Percentiles rank a stretch among this genome's conserved stretches.
Conservation (phyloP, 2,113 vertebrate genomes). For the Lagopus muta region DNA sequence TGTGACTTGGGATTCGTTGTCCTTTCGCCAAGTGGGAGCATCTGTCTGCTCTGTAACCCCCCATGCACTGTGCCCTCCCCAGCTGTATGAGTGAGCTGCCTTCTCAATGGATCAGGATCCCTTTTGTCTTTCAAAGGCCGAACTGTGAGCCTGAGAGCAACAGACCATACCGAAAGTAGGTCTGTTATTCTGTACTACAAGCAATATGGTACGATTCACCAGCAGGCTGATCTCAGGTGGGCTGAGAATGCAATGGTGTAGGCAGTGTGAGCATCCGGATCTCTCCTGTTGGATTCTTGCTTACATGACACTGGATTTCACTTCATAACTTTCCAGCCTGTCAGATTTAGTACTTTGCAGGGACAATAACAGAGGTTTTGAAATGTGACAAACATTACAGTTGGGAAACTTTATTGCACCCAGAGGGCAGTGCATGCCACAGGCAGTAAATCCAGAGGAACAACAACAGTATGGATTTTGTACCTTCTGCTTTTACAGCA, state of each 20-base stretch:
- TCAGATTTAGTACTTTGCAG: neutral
- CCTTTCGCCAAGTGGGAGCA: neutral
- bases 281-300: neutral
- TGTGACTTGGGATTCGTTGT: neutral
- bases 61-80: rapidly evolving
- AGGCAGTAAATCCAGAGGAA: slow-evolving; percentile 26
- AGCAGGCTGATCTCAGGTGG: neutral
- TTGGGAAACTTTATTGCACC: neutral
- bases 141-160: neutral
- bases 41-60: neutral
- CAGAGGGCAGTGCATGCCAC: slow-evolving; percentile 3
- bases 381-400: slow-evolving; percentile 25
- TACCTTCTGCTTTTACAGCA: slow-evolving; percentile 16
- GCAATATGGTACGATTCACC: neutral
- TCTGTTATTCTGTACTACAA: neutral
- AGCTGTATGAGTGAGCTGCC: neutral
- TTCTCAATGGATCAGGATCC: neutral
- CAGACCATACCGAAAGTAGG: neutral
- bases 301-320: neutral
- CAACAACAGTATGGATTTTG: slow-evolving; percentile 6
- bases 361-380: neutral
- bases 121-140: neutral
- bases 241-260: neutral
- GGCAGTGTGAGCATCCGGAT: too few relatives aligned
- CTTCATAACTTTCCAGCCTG: neutral